These are phyloP conservation scores for Anoplophora glabripennis DNA, from an alignment of 1,140 invertebrate species.

Conservation along the genomic window DNA sequence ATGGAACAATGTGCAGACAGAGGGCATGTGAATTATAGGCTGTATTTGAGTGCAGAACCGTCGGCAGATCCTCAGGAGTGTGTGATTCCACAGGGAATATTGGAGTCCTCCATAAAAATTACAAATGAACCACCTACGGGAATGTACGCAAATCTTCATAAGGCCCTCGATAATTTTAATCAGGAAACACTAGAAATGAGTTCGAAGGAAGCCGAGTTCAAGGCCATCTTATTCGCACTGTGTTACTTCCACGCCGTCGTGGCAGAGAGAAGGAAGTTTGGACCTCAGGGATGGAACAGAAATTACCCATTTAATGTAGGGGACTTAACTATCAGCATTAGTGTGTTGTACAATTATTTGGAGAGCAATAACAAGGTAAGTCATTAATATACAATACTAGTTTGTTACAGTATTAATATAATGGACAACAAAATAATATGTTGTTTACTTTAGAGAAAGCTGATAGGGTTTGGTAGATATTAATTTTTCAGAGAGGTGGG, in stretches of 20 bases:
- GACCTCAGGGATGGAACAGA: conserved; percentile 92
- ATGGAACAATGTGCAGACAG: conserved; percentile 74
- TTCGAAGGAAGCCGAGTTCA: conserved; percentile 92
- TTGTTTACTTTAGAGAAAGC: no score
- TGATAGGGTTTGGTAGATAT: no score
- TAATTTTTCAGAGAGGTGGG: no score
- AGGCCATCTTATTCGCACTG: conserved; percentile 85
- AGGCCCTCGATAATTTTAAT: conserved; percentile 89
- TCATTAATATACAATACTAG: no score
- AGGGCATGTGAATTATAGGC: conserved; percentile 67
- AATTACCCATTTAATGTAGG: conserved; percentile 77
- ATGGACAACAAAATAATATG: no score
- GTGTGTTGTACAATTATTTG: conserved; percentile 90
- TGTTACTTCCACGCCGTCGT: conserved; percentile 97
- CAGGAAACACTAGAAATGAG: conserved; percentile 93
- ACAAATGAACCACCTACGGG: conserved; percentile 95
- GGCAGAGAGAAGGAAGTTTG: conserved; percentile 89
- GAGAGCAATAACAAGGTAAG: conserved; percentile 73
- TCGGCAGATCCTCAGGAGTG: conserved; percentile 49
- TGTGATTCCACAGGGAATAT: conserved; percentile 70
- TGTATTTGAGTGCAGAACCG: conserved; percentile 63
- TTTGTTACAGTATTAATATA: no score
- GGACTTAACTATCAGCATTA: conserved; percentile 89
- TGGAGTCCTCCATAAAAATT: conserved; percentile 94
- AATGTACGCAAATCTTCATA: conserved; percentile 91